Conservation (phyloP, 2,797 vertebrate species). For the Sylvilagus floridanus region DNA sequence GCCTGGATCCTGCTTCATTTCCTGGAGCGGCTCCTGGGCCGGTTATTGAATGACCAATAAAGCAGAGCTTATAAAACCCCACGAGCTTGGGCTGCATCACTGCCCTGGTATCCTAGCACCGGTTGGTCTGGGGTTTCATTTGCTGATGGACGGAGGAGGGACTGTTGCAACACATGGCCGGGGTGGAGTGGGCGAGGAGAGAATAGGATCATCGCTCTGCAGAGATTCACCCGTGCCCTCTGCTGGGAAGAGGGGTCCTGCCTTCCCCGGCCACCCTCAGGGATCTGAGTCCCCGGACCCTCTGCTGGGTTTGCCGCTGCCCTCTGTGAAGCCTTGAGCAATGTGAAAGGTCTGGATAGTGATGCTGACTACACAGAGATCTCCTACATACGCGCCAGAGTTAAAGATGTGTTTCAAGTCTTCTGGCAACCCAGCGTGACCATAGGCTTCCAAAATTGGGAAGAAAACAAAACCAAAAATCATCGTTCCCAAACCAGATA, state of each 20-base stretch:
- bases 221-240: not conserved
- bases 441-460: constrained; percentile 15
- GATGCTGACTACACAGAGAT: not conserved
- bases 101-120: not conserved
- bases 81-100: not conserved
- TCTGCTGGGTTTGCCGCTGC: not conserved
- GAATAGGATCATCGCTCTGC: not conserved
- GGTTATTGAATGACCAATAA: constrained; percentile 56
- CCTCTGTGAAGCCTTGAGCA: not conserved
- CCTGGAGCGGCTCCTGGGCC: constrained; percentile 33
- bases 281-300: not conserved
- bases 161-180: not conserved
- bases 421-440: not conserved
- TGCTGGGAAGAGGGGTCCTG: not conserved
- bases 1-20: constrained; percentile 28
- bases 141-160: constrained; percentile 34
- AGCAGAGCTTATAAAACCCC: constrained; percentile 48
- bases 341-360: not conserved
- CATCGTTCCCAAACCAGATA: constrained; percentile 31
- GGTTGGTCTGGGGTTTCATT: constrained; percentile 21
- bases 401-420: not conserved
- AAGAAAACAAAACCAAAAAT: constrained; percentile 16
- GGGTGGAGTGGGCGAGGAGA: not conserved
- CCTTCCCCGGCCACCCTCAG: not conserved
- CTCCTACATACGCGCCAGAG: not conserved